Conservation (phyloP, 2,888 invertebrate genomes). For the Melolontha melolontha region DNA sequence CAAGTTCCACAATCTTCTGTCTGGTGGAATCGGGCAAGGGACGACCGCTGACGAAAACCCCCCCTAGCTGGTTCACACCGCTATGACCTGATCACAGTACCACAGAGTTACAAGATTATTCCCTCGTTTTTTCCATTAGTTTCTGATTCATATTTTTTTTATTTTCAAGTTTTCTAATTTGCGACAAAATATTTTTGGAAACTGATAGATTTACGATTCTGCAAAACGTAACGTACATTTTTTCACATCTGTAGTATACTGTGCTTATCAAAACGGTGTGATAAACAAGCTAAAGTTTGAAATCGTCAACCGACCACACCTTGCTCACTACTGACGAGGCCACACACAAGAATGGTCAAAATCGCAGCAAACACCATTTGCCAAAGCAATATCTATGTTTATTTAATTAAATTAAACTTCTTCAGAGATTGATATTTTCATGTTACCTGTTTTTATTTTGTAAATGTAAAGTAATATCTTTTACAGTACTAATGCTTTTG, state of each 20-base stretch:
- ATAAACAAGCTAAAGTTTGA: conserved; percentile 66
- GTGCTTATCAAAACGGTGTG: conserved; percentile 65
- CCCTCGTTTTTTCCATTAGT: conserved; percentile 10
- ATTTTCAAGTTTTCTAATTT: conserved; percentile 21
- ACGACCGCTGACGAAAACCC: conserved; percentile 98
- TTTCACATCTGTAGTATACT: conserved; percentile 50
- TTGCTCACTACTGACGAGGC: conserved; percentile 58
- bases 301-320: conserved; percentile 65
- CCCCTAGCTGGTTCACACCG: conserved; percentile 99
- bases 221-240: too few species aligned
- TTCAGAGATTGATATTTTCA: too few species aligned
- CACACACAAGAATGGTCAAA: conserved; percentile 53
- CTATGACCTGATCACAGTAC: conserved; percentile 83
- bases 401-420: not conserved
- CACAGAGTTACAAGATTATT: conserved; percentile 47
- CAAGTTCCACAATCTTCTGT: conserved; percentile 98
- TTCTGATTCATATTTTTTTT: conserved; percentile 23
- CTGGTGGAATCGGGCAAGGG: conserved; percentile 97
- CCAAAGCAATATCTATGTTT: conserved; percentile 45
- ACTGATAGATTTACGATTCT: not conserved
- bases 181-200: conserved; percentile 26
- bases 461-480: too few species aligned
- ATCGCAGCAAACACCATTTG: conserved; percentile 49
- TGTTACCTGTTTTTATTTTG: too few species aligned
- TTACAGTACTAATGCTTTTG: too few species aligned